These are phyloP conservation scores for Bos taurus DNA, from an alignment of 2,113 vertebrate species.

Conservation along the genomic window ARS-UCD2.0 NC_037345.1:48164501-48165000, in stretches of 20 bases:
- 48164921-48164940: not conserved
- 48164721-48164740: not conserved
- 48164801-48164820: not conserved
- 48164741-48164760: not conserved
- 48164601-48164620: not conserved
- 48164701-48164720: not conserved
- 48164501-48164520: fast-evolving
- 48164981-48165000: not conserved
- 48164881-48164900: not conserved
- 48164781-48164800: not conserved
- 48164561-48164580: not conserved
- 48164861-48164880: not conserved
- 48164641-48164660: not conserved
- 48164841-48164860: not conserved
- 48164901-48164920: not conserved
- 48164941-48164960: not conserved
- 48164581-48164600: not conserved
- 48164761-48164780: not conserved
- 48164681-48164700: not conserved
- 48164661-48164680: not conserved
- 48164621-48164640: not conserved
- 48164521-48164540: not conserved
- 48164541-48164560: not conserved
- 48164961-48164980: not conserved
- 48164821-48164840: not conserved